These are phyloP conservation scores for Echinometra lucunter DNA, from an alignment of 53 echinoderm and acorn worm genomes.

Conservation along the genomic window DNA sequence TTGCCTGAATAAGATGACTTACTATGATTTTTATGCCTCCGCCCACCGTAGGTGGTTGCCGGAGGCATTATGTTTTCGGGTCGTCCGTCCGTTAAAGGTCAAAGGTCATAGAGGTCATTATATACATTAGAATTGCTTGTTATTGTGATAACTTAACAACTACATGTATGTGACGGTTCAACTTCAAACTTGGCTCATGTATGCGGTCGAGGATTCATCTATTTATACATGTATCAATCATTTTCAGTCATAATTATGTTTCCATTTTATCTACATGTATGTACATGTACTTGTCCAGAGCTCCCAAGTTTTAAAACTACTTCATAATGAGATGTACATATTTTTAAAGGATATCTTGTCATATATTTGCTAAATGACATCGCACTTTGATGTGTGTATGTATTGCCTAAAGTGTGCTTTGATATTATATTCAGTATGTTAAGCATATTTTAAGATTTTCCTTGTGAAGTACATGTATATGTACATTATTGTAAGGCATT, in stretches of 20 bases:
- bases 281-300: neutral
- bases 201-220: no score
- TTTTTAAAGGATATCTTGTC: neutral
- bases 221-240: no score
- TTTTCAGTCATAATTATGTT: neutral
- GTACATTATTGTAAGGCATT: no score
- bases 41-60: no score
- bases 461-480: neutral
- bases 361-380: neutral
- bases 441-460: neutral
- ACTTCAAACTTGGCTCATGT: no score
- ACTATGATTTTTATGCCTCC: neutral
- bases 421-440: neutral
- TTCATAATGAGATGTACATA: neutral
- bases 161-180: no score
- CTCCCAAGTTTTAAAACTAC: neutral
- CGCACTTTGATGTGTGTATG: neutral
- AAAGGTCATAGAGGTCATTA: no score
- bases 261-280: neutral
- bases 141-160: no score
- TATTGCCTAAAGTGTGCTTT: constrained; percentile 30
- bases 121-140: no score
- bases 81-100: no score
- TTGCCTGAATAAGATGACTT: neutral
- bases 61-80: no score